Conservation (phyloP, 1,140 invertebrate genomes). For the Eriosoma lanigerum region DNA sequence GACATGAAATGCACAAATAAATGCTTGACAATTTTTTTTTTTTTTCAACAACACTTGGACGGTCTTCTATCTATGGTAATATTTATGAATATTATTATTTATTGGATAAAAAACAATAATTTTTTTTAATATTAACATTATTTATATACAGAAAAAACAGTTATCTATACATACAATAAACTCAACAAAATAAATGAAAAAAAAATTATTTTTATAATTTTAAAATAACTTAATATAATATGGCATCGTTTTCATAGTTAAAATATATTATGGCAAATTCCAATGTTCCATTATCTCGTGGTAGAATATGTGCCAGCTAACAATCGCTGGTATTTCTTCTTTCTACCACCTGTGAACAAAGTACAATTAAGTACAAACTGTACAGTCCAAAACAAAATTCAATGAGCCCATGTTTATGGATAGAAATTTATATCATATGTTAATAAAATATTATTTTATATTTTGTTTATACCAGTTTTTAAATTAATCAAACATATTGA, state of each 20-base stretch:
- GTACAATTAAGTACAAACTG: too few species aligned
- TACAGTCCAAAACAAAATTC: not conserved
- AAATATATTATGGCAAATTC: not conserved
- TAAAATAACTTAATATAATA: constrained; percentile 40
- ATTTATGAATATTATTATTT: not conserved
- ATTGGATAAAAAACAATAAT: not conserved
- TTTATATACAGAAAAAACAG: constrained; percentile 25
- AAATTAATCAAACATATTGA: too few species aligned
- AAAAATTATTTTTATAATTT: not conserved
- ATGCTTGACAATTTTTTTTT: not conserved
- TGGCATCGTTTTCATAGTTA: constrained; percentile 29
- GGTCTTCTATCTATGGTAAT: constrained; percentile 3
- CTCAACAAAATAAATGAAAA: constrained; percentile 9
- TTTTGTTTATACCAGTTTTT: not conserved
- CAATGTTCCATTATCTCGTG: constrained; percentile 20
- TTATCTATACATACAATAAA: constrained; percentile 16
- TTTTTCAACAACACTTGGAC: constrained; percentile 5
- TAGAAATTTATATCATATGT: not conserved
- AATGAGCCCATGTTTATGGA: not conserved
- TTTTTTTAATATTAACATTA: constrained; percentile 17
- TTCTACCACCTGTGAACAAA: constrained; percentile 40
- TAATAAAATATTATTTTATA: not conserved
- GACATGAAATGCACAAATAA: not conserved
- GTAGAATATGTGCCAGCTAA: constrained; percentile 39
- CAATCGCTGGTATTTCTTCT: constrained; percentile 44